Conservation (phyloP, 1,140 invertebrate genomes). For the Plectus sambesii region DNA sequence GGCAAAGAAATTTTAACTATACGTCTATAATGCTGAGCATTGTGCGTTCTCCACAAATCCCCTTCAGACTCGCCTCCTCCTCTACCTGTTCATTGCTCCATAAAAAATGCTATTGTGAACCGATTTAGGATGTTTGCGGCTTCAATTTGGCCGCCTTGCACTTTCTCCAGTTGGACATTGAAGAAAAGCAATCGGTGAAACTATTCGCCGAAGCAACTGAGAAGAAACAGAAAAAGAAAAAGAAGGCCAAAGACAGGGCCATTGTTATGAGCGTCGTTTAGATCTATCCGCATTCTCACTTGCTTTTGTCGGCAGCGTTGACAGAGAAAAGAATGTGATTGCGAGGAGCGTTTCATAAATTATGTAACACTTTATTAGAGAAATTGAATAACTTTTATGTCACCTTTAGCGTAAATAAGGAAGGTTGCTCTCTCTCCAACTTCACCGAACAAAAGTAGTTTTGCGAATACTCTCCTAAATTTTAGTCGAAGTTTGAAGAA, state of each 20-base stretch:
- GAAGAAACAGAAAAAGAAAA: conserved; percentile 58
- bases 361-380: too few relatives aligned
- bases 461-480: too few relatives aligned
- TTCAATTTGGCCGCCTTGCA: conserved; percentile 73
- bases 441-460: too few relatives aligned
- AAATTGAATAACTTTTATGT: too few relatives aligned
- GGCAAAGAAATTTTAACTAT: too few relatives aligned
- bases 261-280: conserved; percentile 46
- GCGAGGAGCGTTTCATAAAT: too few relatives aligned
- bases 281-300: too few relatives aligned
- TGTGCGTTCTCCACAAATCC: not conserved
- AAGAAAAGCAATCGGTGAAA: conserved; percentile 64
- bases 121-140: conserved; percentile 69
- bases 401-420: too few relatives aligned
- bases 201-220: conserved; percentile 73
- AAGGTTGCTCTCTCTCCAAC: too few relatives aligned
- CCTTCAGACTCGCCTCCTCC: not conserved
- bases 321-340: too few relatives aligned
- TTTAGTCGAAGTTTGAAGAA: too few relatives aligned
- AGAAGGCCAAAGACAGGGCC: conserved; percentile 59
- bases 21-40: not conserved
- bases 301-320: too few relatives aligned
- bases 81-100: conserved; percentile 3
- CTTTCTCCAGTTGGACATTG: conserved; percentile 63
- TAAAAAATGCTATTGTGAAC: conserved; percentile 41